Percentiles rank a stretch among this genome's conserved stretches.
Evolutionary conservation across 2,888 invertebrate species (phyloP).

Genomic region (Mesoligia furuncula): DNA sequence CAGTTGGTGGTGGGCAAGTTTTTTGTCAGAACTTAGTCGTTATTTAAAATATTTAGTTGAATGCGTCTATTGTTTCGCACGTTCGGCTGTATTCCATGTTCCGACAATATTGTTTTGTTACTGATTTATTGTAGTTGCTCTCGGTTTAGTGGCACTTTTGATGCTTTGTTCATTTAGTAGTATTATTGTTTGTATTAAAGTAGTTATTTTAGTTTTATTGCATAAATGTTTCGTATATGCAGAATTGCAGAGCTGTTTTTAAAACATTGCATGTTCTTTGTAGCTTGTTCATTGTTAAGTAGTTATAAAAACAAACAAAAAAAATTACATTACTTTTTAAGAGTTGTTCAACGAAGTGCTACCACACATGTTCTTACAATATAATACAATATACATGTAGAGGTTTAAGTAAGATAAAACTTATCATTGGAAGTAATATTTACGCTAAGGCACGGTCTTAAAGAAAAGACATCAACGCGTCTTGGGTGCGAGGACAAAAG

Average conservation of each 20-base stretch:
- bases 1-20: conserved; percentile 80
- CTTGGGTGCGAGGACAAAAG: conserved; percentile 23
- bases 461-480: conserved; percentile 81
- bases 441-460: conserved; percentile 44
- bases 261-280: conserved; percentile 22
- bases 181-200: conserved; percentile 57
- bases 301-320: conserved; percentile 14
- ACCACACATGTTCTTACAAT: neutral
- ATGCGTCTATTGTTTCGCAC: conserved; percentile 80
- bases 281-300: conserved; percentile 7
- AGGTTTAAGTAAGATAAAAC: neutral
- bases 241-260: conserved; percentile 19
- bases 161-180: conserved; percentile 63
- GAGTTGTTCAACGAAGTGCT: neutral
- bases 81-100: conserved; percentile 74
- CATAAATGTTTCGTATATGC: conserved; percentile 37
- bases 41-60: conserved; percentile 80
- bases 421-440: neutral
- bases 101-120: conserved; percentile 70
- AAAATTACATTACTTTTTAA: neutral
- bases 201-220: conserved; percentile 50
- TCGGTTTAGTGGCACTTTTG: conserved; percentile 58
- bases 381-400: neutral
- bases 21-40: conserved; percentile 77
- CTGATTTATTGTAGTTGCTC: conserved; percentile 74